These are phyloP conservation scores for Nymphalis c-album DNA, from an alignment of 2,888 invertebrate genomes.

Conservation along the genomic window DNA sequence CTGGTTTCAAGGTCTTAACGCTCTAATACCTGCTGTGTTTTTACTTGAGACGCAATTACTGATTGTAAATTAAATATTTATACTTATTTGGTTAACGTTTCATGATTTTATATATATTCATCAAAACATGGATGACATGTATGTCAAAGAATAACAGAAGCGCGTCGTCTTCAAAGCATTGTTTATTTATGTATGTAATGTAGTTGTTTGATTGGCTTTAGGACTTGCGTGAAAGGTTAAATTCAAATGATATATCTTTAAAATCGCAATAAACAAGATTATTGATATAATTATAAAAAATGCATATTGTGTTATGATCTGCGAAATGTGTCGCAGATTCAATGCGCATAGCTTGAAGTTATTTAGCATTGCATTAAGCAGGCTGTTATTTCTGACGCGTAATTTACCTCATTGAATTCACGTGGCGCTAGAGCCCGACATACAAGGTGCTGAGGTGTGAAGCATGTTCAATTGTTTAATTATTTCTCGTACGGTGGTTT, in stretches of 20 bases:
- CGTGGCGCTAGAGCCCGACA: conserved; percentile 45
- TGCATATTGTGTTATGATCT: conserved; percentile 19
- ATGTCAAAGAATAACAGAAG: not conserved
- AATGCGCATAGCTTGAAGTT: conserved; percentile 31
- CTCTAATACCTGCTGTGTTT: conserved; percentile 52
- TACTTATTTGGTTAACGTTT: not conserved
- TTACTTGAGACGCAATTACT: not conserved
- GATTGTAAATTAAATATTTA: not conserved
- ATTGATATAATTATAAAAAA: conserved; percentile 7
- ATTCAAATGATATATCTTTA: not conserved
- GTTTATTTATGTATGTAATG: not conserved
- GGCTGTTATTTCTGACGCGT: conserved; percentile 36
- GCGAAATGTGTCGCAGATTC: conserved; percentile 24
- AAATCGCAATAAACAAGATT: too few relatives aligned
- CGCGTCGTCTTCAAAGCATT: not conserved
- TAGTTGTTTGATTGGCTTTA: not conserved
- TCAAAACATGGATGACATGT: not conserved
- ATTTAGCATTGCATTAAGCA: conserved; percentile 37
- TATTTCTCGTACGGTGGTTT: conserved; percentile 24
- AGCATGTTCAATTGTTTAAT: conserved; percentile 9
- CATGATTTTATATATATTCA: not conserved
- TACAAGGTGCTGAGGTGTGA: conserved; percentile 45
- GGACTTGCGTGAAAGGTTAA: not conserved
- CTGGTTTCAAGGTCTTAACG: conserved; percentile 62
- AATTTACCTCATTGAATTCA: conserved; percentile 37